These are phyloP conservation scores for Neocrepidodera transversa DNA, from an alignment of 2,888 invertebrate genomes.

Conservation along the genomic window DNA sequence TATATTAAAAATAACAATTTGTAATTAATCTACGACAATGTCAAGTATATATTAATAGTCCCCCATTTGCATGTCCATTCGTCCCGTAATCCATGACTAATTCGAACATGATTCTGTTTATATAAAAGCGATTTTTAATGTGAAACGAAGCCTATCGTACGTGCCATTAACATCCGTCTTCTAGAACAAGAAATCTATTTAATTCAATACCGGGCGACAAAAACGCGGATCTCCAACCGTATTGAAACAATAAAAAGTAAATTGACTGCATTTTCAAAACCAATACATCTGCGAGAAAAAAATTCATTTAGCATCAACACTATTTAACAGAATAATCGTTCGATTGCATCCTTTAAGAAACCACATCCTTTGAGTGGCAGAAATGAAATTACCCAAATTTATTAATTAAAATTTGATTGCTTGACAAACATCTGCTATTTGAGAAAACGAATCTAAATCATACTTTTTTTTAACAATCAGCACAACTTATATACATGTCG, in stretches of 20 bases:
- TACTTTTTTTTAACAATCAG: too few relatives aligned
- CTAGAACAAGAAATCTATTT: slow-evolving; percentile 36
- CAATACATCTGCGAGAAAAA: slow-evolving; percentile 36
- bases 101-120: slow-evolving; percentile 51
- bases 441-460: too few relatives aligned
- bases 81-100: slow-evolving; percentile 50
- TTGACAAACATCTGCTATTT: too few relatives aligned
- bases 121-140: slow-evolving; percentile 52
- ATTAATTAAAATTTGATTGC: too few relatives aligned
- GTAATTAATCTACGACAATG: too few relatives aligned
- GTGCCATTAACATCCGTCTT: slow-evolving; percentile 46
- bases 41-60: slow-evolving; percentile 37
- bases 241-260: slow-evolving; percentile 45
- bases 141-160: slow-evolving; percentile 49
- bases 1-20: too few relatives aligned
- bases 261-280: slow-evolving; percentile 45
- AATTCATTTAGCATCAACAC: slow-evolving; percentile 36
- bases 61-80: slow-evolving; percentile 37
- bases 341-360: slow-evolving; percentile 15
- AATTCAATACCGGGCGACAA: slow-evolving; percentile 35
- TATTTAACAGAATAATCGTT: slow-evolving; percentile 25
- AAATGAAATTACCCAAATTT: too few relatives aligned
- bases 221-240: slow-evolving; percentile 43
- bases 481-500: too few relatives aligned
- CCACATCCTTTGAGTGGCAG: slow-evolving; percentile 23